phyloP scores from a whole-genome alignment of 30 jellyfish, hydroid and myxozoan genomes.

The Phacellophora camtschatica region DNA sequence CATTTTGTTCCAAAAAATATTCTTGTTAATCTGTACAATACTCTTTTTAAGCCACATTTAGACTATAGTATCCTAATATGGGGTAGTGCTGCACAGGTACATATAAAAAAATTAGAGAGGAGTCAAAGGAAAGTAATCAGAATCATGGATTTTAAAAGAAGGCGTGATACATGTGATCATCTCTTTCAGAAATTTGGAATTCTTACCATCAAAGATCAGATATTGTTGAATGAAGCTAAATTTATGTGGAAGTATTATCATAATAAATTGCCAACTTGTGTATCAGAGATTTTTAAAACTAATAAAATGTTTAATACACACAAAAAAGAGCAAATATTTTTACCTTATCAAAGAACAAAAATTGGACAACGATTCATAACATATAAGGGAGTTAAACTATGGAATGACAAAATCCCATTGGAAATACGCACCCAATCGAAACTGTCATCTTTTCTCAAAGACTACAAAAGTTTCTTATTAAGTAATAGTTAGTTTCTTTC shows the following conservation, averaged over 20 bases:
- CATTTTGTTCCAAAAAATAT: constrained; percentile 1
- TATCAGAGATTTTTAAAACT: background rate
- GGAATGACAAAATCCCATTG: background rate
- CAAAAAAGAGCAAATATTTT: background rate
- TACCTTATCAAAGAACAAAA: background rate
- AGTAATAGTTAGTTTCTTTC: too few relatives aligned
- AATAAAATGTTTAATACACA: background rate
- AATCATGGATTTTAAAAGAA: background rate
- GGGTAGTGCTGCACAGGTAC: background rate
- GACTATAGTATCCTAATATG: constrained; percentile 3
- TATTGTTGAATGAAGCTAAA: background rate
- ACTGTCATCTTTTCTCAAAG: background rate
- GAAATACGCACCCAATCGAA: background rate
- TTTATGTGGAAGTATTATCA: background rate
- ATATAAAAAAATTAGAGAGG: background rate
- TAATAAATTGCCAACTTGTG: background rate
- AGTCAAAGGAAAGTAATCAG: background rate
- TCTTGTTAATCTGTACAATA: background rate
- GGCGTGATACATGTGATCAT: background rate
- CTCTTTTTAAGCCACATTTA: constrained; percentile 25
- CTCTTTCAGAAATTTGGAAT: background rate
- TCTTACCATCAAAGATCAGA: background rate
- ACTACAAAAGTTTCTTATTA: background rate
- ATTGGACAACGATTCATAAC: background rate
- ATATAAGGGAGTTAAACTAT: background rate